Conservation (phyloP, 2,888 invertebrate species). For the Apomyelois bistriatella region DNA sequence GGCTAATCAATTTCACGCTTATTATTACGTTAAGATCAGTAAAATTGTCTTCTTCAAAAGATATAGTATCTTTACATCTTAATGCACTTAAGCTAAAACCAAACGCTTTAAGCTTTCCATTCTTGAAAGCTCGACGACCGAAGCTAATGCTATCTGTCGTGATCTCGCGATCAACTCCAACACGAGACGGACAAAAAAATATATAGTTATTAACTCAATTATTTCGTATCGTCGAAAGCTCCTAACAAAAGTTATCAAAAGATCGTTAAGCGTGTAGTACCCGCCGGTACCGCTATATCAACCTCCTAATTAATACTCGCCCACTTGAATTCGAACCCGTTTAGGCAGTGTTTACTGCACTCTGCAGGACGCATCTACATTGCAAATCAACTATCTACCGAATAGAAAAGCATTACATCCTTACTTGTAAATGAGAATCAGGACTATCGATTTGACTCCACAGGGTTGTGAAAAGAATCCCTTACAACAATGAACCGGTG, state of each 20-base stretch:
- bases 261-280: conserved; percentile 50
- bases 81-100: conserved; percentile 12
- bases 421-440: conserved; percentile 47
- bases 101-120: conserved; percentile 21
- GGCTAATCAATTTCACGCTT: conserved; percentile 5
- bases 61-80: conserved; percentile 8
- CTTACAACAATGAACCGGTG: conserved; percentile 78
- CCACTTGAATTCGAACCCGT: conserved; percentile 61
- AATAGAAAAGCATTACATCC: conserved; percentile 53
- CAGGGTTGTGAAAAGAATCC: conserved; percentile 71
- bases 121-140: conserved; percentile 36
- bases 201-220: conserved; percentile 43
- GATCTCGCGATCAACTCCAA: conserved; percentile 33
- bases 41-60: conserved; percentile 2
- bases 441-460: conserved; percentile 72
- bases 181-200: conserved; percentile 33
- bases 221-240: conserved; percentile 47
- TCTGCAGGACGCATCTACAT: conserved; percentile 65
- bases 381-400: conserved; percentile 68
- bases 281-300: conserved; percentile 51
- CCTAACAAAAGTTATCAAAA: conserved; percentile 61
- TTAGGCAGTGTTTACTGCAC: conserved; percentile 50
- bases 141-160: conserved; percentile 38
- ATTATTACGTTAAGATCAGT: conserved; percentile 6
- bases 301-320: conserved; percentile 69